Conservation (phyloP, 2,113 vertebrate genomes). For the Erinaceus europaeus region DNA sequence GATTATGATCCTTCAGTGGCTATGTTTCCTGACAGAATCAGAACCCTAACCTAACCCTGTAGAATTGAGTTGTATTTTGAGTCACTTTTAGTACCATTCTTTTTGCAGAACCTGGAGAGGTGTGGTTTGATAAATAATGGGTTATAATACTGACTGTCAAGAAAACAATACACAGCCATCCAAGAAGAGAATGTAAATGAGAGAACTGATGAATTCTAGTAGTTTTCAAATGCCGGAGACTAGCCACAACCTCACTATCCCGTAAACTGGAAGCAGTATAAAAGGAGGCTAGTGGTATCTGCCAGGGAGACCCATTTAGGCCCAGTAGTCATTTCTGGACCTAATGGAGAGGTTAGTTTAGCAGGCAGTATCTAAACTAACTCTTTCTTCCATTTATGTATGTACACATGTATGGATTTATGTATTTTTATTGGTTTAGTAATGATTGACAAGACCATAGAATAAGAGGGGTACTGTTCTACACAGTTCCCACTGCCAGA, state of each 20-base stretch:
- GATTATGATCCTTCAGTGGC: not conserved
- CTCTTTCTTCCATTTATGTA: too few relatives aligned
- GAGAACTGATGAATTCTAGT: not conserved
- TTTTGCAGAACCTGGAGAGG: not conserved
- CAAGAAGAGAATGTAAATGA: not conserved
- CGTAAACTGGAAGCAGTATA: too few relatives aligned
- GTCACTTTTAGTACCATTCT: not conserved
- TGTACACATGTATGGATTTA: too few relatives aligned
- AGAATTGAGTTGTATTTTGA: not conserved
- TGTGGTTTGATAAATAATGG: not conserved
- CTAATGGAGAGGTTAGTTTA: not conserved
- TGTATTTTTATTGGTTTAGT: too few relatives aligned
- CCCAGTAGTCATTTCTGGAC: not conserved
- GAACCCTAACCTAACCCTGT: not conserved
- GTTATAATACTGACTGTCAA: not conserved
- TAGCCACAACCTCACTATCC: fast-evolving
- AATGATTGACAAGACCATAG: too few relatives aligned
- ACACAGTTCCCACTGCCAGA: too few relatives aligned
- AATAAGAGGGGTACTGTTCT: too few relatives aligned
- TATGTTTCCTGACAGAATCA: not conserved
- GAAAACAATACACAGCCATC: not conserved
- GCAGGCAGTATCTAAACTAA: too few relatives aligned
- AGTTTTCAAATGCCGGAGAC: not conserved
- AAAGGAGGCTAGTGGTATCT: fast-evolving
- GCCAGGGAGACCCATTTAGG: fast-evolving